phyloP scores from a whole-genome alignment of 2,113 vertebrate genomes.

The Nesogale talazaci region DNA sequence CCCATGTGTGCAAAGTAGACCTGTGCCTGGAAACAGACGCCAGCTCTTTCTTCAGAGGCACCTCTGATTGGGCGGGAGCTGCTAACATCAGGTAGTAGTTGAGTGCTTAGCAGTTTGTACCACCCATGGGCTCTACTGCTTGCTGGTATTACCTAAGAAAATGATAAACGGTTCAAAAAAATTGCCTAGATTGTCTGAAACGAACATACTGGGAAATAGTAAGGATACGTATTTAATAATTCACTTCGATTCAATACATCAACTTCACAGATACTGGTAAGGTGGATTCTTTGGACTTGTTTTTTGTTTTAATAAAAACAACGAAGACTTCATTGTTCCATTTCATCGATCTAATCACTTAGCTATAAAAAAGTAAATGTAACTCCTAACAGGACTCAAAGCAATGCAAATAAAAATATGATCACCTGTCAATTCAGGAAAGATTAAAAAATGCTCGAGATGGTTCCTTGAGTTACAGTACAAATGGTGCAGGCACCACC shows the following conservation, averaged over 20 bases:
- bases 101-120: background rate
- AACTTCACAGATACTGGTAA: background rate
- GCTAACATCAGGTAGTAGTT: background rate
- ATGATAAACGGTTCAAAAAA: slow-evolving; percentile 36
- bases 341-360: background rate
- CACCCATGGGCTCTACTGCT: background rate
- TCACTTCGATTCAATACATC: slow-evolving; percentile 56
- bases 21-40: too few species aligned
- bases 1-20: background rate
- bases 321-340: slow-evolving; percentile 15
- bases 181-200: slow-evolving; percentile 41
- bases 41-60: background rate
- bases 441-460: background rate
- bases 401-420: slow-evolving; percentile 52
- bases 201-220: slow-evolving; percentile 26
- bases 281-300: background rate
- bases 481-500: background rate
- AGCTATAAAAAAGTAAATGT: background rate
- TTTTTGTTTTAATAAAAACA: slow-evolving; percentile 27
- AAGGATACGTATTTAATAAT: slow-evolving; percentile 55
- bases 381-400: slow-evolving; percentile 17
- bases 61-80: background rate
- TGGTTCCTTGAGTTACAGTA: slow-evolving; percentile 19
- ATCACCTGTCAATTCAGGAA: slow-evolving; percentile 57
- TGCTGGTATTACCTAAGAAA: background rate